Evolutionary conservation across 2,888 invertebrate species (phyloP).

Genomic region (Loripinus fragilis): DNA sequence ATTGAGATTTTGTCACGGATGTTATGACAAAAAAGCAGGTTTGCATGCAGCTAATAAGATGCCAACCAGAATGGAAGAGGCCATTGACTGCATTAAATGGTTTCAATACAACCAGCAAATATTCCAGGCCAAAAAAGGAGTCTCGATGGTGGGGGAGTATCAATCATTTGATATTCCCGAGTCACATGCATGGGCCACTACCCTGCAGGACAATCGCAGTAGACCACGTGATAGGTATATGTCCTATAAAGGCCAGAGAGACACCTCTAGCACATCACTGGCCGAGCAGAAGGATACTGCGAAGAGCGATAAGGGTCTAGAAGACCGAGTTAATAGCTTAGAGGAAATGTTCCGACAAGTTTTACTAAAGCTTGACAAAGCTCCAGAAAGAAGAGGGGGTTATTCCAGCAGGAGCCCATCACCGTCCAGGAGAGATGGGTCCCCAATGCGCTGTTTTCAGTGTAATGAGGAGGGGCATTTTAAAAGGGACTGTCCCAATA

Average conservation of each 20-base stretch:
- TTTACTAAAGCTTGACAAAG: neutral
- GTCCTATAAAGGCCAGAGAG: neutral
- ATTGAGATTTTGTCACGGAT: conserved; percentile 22
- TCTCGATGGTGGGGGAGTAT: neutral
- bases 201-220: neutral
- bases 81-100: conserved; percentile 27
- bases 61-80: conserved; percentile 31
- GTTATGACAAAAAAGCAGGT: conserved; percentile 18
- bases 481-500: conserved; percentile 3
- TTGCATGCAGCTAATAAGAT: conserved; percentile 12
- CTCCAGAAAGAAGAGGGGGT: neutral
- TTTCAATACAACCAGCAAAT: conserved; percentile 15
- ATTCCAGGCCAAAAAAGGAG: neutral
- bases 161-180: neutral
- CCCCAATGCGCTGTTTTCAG: neutral
- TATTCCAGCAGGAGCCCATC: neutral
- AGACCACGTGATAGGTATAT: neutral
- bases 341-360: neutral
- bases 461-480: conserved; percentile 1
- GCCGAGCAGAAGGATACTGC: neutral
- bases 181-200: neutral
- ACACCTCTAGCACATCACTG: neutral
- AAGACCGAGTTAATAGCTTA: neutral
- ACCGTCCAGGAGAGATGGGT: neutral
- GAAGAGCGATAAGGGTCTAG: neutral